These are phyloP conservation scores for Melanophora roralis DNA, from an alignment of 2,888 invertebrate species.

Conservation along the genomic window DNA sequence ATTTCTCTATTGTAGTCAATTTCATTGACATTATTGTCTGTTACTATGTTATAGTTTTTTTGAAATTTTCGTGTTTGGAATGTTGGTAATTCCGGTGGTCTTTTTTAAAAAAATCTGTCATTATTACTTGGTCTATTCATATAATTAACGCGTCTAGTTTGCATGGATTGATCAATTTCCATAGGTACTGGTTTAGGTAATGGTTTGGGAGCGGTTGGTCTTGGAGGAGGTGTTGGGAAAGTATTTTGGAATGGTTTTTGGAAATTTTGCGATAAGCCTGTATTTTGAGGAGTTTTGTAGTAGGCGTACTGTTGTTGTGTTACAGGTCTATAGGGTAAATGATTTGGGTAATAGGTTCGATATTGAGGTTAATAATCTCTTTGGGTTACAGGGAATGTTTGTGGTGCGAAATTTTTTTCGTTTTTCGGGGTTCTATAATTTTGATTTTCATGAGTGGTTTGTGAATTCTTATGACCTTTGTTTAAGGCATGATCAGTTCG, in stretches of 20 bases:
- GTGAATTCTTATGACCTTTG: background rate
- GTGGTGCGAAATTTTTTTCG: too few relatives aligned
- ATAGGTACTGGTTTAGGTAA: conserved; percentile 2
- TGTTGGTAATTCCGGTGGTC: background rate
- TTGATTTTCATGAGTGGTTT: background rate
- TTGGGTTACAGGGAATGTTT: too few relatives aligned
- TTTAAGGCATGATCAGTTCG: background rate
- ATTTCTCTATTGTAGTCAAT: background rate
- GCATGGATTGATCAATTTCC: conserved; percentile 12
- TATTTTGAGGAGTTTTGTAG: background rate
- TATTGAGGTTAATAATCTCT: too few relatives aligned
- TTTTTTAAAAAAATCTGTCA: background rate
- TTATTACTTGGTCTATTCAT: background rate
- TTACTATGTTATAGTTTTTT: background rate
- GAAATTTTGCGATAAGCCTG: background rate
- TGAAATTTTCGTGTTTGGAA: background rate
- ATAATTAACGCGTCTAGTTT: background rate
- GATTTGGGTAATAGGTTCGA: too few relatives aligned
- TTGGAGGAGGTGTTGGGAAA: background rate
- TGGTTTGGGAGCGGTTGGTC: background rate
- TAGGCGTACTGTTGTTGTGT: background rate
- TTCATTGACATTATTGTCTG: background rate
- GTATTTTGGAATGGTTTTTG: background rate
- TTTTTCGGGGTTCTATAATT: background rate
- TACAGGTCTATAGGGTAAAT: background rate